A percentile compares a stretch with the other conserved stretches of the same genome.
phyloP scores from a whole-genome alignment of 2,113 vertebrate genomes.

The Bujurquina vittata region DNA sequence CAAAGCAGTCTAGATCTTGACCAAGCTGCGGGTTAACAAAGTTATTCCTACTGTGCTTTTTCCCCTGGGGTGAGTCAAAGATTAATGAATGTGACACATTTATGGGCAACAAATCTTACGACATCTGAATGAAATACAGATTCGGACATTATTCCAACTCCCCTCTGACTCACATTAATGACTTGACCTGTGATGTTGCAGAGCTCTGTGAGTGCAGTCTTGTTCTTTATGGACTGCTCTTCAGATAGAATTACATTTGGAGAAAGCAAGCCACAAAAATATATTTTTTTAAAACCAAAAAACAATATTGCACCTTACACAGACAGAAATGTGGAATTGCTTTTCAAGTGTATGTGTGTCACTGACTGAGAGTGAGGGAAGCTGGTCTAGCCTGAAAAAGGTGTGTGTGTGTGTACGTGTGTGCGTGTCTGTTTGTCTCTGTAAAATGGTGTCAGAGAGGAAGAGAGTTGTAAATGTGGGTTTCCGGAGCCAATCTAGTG shows the following conservation, averaged over 20 bases:
- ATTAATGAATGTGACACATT: not conserved
- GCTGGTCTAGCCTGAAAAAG: conserved; percentile 16
- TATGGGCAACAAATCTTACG: not conserved
- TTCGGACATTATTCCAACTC: not conserved
- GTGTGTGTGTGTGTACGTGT: conserved; percentile 13
- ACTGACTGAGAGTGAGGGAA: conserved; percentile 16
- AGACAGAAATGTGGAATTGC: not conserved
- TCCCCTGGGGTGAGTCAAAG: too few species aligned
- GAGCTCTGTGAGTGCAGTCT: not conserved
- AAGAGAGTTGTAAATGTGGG: conserved; percentile 83
- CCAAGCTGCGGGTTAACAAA: not conserved
- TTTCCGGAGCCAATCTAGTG: conserved; percentile 70
- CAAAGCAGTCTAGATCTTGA: not conserved
- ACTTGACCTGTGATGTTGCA: not conserved
- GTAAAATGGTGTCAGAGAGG: conserved; percentile 72
- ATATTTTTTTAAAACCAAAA: not conserved
- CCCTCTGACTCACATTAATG: not conserved
- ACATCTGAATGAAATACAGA: not conserved
- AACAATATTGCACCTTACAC: not conserved
- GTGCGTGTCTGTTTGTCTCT: conserved; percentile 18
- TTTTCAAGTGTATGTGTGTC: not conserved
- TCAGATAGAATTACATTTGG: not conserved
- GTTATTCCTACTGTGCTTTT: not conserved
- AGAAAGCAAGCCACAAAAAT: not conserved
- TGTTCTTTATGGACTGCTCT: not conserved